A percentile compares a stretch with the other conserved stretches of the same genome.
Conservation (phyloP, 2,113 vertebrate genomes). For the Heterochromis multidens region DNA sequence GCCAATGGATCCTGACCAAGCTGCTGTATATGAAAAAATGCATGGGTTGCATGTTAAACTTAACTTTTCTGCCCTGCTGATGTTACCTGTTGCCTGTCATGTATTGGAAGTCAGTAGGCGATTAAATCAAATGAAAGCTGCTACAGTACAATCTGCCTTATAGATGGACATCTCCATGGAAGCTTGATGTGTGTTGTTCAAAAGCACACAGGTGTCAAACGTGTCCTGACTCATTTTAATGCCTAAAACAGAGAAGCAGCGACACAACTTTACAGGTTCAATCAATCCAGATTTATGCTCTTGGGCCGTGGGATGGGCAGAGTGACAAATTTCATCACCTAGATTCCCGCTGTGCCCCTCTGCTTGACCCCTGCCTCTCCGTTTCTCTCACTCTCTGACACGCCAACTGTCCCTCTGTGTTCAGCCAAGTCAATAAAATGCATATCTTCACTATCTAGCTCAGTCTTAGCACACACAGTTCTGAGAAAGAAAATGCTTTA, state of each 20-base stretch:
- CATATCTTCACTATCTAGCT: not conserved
- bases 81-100: not conserved
- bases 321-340: conserved; percentile 1
- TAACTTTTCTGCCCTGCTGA: no score
- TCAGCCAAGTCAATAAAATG: not conserved
- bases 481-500: not conserved
- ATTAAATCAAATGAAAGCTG: not conserved
- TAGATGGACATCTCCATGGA: not conserved
- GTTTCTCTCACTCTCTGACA: not conserved
- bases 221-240: not conserved
- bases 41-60: not conserved
- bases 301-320: not conserved
- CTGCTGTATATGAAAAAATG: no score
- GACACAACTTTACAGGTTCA: not conserved
- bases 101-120: not conserved
- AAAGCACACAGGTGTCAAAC: not conserved
- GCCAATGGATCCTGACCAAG: no score
- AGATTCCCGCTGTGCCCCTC: not conserved
- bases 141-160: not conserved
- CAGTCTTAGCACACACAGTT: not conserved
- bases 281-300: not conserved
- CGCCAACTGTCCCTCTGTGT: not conserved
- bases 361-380: not conserved
- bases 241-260: not conserved
- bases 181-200: not conserved